Conservation (phyloP, 2,113 vertebrate genomes). For the Amazona guildingii region DNA sequence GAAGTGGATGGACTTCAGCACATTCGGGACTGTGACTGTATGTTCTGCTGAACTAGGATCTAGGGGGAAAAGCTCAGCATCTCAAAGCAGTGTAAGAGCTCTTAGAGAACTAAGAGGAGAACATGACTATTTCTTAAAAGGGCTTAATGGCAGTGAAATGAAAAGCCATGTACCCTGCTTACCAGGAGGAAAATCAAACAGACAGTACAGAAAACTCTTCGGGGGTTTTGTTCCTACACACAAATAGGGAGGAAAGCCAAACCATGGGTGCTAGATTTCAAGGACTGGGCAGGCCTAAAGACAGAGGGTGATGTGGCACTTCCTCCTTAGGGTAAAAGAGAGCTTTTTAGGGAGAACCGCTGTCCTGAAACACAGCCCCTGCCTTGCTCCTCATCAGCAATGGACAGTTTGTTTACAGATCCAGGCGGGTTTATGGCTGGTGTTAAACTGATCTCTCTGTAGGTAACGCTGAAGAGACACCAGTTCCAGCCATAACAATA, state of each 20-base stretch:
- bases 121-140: neutral
- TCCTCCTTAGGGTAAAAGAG: neutral
- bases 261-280: neutral
- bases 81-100: neutral
- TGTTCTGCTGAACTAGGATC: neutral
- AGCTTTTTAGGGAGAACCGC: neutral
- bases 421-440: neutral
- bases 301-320: neutral
- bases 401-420: neutral
- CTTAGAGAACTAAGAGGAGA: neutral
- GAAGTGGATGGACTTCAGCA: neutral
- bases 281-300: neutral
- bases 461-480: neutral
- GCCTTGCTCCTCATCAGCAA: neutral
- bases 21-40: neutral
- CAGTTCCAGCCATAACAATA: neutral
- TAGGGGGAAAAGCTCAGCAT: neutral
- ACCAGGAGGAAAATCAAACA: neutral
- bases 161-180: neutral
- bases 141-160: neutral
- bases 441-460: neutral
- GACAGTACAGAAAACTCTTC: neutral
- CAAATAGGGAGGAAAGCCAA: neutral
- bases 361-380: neutral
- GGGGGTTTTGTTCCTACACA: neutral